Evolutionary conservation across 2,113 vertebrate species (phyloP).

Genomic region (Globicephala melas): DNA sequence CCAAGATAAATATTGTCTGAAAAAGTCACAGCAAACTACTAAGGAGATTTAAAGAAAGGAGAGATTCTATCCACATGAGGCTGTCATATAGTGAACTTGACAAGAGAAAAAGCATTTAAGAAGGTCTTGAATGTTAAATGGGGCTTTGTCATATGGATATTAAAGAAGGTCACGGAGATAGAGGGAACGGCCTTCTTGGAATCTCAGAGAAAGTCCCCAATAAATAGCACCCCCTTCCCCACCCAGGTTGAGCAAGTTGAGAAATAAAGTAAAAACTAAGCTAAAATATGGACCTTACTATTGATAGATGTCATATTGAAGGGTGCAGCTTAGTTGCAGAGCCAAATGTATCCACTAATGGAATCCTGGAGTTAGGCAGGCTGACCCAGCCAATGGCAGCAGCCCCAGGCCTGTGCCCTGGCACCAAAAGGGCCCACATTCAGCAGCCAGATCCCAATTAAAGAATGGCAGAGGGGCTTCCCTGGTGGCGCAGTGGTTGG

Average conservation of each 20-base stretch:
- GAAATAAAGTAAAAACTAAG: neutral
- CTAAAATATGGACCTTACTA: neutral
- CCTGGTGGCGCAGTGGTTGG: no score
- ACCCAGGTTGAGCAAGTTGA: neutral
- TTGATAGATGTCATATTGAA: neutral
- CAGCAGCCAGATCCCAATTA: neutral
- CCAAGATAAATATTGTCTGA: neutral
- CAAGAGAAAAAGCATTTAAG: neutral
- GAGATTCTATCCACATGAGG: neutral
- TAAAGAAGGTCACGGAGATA: neutral
- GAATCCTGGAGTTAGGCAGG: neutral
- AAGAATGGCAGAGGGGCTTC: neutral
- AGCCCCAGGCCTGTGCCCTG: neutral
- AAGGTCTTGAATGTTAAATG: neutral
- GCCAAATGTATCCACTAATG: neutral
- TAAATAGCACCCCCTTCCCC: neutral
- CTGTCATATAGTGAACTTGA: neutral
- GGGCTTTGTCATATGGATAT: neutral
- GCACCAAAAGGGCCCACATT: neutral
- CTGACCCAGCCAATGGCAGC: neutral
- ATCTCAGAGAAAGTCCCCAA: neutral
- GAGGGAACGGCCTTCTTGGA: neutral
- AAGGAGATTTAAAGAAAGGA: neutral
- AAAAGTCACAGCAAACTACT: neutral
- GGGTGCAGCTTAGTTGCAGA: neutral